Evolutionary conservation across 2,113 vertebrate species (phyloP).

Genomic region (Gymnocephalus cernua): DNA sequence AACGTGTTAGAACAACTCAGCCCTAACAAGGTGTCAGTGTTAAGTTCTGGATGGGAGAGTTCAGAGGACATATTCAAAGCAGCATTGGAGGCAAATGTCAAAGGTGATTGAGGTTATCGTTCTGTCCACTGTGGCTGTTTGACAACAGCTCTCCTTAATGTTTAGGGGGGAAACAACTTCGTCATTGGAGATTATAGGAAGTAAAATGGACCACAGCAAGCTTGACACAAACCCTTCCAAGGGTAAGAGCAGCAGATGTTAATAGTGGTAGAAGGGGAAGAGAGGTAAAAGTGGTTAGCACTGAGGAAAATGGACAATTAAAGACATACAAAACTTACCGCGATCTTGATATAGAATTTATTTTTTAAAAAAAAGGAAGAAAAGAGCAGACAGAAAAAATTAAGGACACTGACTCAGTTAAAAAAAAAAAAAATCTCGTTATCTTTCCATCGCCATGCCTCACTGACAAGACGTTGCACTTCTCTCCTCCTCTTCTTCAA

Average conservation of each 20-base stretch:
- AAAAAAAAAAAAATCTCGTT: conserved; percentile 34
- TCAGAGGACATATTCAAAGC: conserved; percentile 55
- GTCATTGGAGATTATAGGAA: conserved; percentile 52
- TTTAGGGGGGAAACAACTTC: conserved; percentile 30
- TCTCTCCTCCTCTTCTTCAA: background rate
- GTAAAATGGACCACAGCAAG: conserved; percentile 74
- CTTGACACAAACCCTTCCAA: conserved; percentile 52
- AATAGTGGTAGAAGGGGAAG: conserved; percentile 69
- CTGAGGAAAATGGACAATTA: conserved; percentile 64
- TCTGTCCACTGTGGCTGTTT: conserved; percentile 12
- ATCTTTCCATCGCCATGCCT: conserved; percentile 13
- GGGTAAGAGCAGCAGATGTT: conserved; percentile 61
- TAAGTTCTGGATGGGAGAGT: conserved; percentile 53
- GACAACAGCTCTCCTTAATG: conserved; percentile 28
- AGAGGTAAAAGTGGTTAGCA: conserved; percentile 70
- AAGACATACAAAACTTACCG: conserved; percentile 92
- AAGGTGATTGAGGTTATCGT: conserved; percentile 51
- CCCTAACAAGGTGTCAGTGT: conserved; percentile 34
- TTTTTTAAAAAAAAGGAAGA: conserved; percentile 79
- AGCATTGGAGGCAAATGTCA: conserved; percentile 47
- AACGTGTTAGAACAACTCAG: conserved; percentile 61
- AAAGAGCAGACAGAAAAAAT: conserved; percentile 91
- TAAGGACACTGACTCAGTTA: conserved; percentile 65
- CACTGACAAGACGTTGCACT: background rate
- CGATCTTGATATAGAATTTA: conserved; percentile 92